Evolutionary conservation across 2,113 vertebrate species (phyloP).

Genomic region (Scartelaos histophorus): DNA sequence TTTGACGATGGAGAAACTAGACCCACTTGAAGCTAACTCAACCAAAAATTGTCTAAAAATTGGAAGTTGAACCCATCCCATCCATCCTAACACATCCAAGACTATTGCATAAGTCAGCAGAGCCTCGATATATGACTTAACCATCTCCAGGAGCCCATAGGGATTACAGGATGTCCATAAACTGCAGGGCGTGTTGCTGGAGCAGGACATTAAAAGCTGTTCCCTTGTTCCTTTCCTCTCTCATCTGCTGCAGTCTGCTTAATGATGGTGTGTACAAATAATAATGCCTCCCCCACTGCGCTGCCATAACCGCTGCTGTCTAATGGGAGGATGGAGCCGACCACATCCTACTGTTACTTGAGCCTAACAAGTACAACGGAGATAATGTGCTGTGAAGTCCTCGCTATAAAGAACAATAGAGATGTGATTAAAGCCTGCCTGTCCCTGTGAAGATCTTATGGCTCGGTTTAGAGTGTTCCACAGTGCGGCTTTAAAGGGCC

Average conservation of each 20-base stretch:
- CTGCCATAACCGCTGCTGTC: not conserved
- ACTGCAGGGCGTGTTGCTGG: constrained; percentile 66
- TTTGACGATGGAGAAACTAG: too few species aligned
- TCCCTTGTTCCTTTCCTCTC: constrained; percentile 67
- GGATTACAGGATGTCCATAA: constrained; percentile 73
- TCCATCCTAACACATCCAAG: not conserved
- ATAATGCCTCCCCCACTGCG: constrained; percentile 10
- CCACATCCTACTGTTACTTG: constrained; percentile 7
- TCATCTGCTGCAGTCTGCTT: constrained; percentile 72
- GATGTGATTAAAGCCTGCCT: not conserved
- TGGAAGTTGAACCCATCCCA: not conserved
- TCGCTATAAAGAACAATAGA: not conserved
- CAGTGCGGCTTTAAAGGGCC: not conserved
- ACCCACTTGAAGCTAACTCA: too few species aligned
- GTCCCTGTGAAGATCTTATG: too few species aligned
- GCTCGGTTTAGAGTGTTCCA: not conserved
- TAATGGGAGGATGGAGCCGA: not conserved
- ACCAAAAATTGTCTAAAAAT: not conserved
- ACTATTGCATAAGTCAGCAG: not conserved
- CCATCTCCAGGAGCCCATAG: constrained; percentile 38
- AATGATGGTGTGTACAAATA: constrained; percentile 67
- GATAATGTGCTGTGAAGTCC: not conserved
- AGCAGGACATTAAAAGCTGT: constrained; percentile 80
- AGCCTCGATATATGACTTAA: constrained; percentile 26
- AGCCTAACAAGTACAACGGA: not conserved